A percentile compares a stretch with the other conserved stretches of the same genome.
Evolutionary conservation across 2,888 invertebrate species (phyloP).

Genomic region (Cryptus armator): DNA sequence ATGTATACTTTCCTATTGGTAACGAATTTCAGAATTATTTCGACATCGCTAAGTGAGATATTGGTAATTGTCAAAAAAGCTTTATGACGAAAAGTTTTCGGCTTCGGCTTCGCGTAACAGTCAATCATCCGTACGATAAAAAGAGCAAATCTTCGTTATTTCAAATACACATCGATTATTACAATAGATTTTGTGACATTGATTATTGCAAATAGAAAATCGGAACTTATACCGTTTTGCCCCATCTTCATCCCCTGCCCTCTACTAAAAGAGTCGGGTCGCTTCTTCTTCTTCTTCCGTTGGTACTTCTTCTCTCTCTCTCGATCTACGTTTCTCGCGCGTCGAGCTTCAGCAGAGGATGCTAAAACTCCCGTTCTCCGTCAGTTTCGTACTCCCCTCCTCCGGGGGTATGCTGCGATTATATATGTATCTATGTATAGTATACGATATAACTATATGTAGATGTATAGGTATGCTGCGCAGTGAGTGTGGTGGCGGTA

Average conservation of each 20-base stretch:
- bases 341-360: slow-evolving; percentile 29
- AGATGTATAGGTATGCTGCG: slow-evolving; percentile 32
- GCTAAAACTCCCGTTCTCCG: slow-evolving; percentile 47
- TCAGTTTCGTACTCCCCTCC: slow-evolving; percentile 41
- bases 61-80: not conserved
- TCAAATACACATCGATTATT: not conserved
- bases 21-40: not conserved
- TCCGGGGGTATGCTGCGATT: slow-evolving; percentile 36
- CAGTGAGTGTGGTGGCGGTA: slow-evolving; percentile 73
- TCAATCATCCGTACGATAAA: not conserved
- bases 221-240: not conserved
- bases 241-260: not conserved
- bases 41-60: not conserved
- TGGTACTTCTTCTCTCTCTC: slow-evolving; percentile 24
- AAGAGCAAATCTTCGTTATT: not conserved
- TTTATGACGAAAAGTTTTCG: not conserved
- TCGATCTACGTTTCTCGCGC: slow-evolving; percentile 29
- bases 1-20: not conserved
- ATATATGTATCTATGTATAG: slow-evolving; percentile 43
- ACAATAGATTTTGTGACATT: not conserved
- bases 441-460: slow-evolving; percentile 44
- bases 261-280: not conserved
- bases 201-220: not conserved
- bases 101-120: not conserved
- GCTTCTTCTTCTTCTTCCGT: not conserved